phyloP scores from a whole-genome alignment of 2,888 invertebrate species.

The Nudaria mundana region DNA sequence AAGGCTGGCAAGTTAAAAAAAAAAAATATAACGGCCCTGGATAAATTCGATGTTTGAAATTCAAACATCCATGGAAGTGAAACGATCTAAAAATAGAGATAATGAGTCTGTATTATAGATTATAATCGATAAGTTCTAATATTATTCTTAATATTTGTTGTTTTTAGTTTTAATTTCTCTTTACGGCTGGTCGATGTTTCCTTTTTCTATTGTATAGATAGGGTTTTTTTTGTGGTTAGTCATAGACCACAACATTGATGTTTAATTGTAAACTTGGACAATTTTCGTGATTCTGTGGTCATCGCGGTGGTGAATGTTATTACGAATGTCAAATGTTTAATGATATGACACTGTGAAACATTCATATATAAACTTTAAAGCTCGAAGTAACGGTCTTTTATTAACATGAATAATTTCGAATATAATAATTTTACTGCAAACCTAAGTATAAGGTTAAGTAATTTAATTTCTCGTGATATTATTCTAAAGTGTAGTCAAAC shows the following conservation, averaged over 20 bases:
- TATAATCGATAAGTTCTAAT: slow-evolving; percentile 52
- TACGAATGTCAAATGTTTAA: slow-evolving; percentile 30
- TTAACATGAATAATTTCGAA: slow-evolving; percentile 4
- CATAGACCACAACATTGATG: slow-evolving; percentile 11
- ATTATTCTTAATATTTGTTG: slow-evolving; percentile 55
- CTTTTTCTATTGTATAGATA: slow-evolving; percentile 29
- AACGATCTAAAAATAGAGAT: slow-evolving; percentile 38
- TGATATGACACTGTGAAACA: slow-evolving; percentile 14
- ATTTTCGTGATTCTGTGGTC: slow-evolving; percentile 27
- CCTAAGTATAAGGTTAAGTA: slow-evolving; percentile 26
- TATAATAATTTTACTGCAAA: slow-evolving; percentile 5
- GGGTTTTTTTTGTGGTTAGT: slow-evolving; percentile 13
- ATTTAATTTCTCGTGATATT: slow-evolving; percentile 38
- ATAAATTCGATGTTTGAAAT: slow-evolving; percentile 3
- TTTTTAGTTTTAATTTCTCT: slow-evolving; percentile 59
- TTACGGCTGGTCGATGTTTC: slow-evolving; percentile 42
- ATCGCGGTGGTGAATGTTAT: slow-evolving; percentile 34
- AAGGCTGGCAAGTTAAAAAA: not conserved
- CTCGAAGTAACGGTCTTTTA: not conserved
- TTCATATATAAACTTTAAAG: not conserved
- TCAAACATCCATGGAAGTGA: slow-evolving; percentile 12
- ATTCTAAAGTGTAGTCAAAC: slow-evolving; percentile 32
- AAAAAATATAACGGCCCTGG: slow-evolving; percentile 4
- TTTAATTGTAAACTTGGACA: slow-evolving; percentile 23
- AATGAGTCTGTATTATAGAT: slow-evolving; percentile 66